Percentiles rank a stretch among this genome's conserved stretches.
These are phyloP conservation scores for Sinhomidia bicolor DNA, from an alignment of 2,888 invertebrate genomes.

Conservation along the genomic window DNA sequence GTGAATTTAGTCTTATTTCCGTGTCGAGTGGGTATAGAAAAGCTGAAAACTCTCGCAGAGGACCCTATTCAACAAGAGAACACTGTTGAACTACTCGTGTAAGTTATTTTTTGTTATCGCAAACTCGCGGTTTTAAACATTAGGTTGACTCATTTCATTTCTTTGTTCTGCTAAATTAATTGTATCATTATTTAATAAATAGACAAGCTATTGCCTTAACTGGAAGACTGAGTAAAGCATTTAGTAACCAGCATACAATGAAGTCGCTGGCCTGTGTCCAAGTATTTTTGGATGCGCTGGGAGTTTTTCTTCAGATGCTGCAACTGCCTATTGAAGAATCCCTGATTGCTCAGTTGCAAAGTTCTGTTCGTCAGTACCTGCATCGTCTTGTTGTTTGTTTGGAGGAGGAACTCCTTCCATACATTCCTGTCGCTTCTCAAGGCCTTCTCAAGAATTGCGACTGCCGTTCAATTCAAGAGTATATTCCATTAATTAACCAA, in stretches of 20 bases:
- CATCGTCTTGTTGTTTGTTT: constrained; percentile 85
- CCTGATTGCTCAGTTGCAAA: constrained; percentile 80
- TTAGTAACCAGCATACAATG: constrained; percentile 84
- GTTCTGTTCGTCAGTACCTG: constrained; percentile 84
- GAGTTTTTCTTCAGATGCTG: constrained; percentile 83
- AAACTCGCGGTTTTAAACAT: no score
- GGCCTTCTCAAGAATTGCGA: constrained; percentile 82
- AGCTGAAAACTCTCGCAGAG: constrained; percentile 30
- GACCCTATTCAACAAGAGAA: constrained; percentile 52
- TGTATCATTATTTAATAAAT: not conserved
- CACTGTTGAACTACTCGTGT: constrained; percentile 61
- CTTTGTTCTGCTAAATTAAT: no score
- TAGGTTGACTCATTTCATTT: no score
- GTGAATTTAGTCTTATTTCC: constrained; percentile 56
- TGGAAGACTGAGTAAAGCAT: constrained; percentile 85
- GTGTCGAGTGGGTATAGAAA: constrained; percentile 56
- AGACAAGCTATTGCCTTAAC: constrained; percentile 84
- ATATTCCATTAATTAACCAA: constrained; percentile 85
- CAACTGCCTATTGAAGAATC: constrained; percentile 81
- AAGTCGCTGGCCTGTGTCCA: constrained; percentile 83
- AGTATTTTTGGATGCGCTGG: constrained; percentile 83
- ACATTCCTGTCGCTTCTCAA: constrained; percentile 83
- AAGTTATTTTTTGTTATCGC: no score
- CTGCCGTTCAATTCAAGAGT: constrained; percentile 82
- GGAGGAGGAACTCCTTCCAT: constrained; percentile 84